These are phyloP conservation scores for Leptodactylus fuscus DNA, from an alignment of 2,113 vertebrate species.

Conservation along the genomic window DNA sequence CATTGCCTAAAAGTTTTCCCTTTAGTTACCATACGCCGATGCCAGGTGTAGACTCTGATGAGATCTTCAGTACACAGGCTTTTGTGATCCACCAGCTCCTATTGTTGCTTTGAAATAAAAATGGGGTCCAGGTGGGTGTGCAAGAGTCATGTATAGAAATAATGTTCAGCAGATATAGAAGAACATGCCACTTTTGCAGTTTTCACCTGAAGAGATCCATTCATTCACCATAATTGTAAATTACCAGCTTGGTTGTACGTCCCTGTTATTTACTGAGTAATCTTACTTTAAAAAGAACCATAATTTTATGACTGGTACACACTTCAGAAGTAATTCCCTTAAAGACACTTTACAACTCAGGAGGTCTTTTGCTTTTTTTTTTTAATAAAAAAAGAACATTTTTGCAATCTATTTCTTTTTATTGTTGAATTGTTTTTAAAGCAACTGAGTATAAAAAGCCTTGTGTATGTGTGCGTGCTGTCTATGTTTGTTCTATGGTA, in stretches of 20 bases:
- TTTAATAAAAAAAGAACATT: neutral
- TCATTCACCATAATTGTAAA: slow-evolving; percentile 54
- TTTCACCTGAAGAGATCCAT: slow-evolving; percentile 49
- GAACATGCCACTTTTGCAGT: slow-evolving; percentile 42
- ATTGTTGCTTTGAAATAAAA: slow-evolving; percentile 45
- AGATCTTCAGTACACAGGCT: neutral
- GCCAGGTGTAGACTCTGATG: slow-evolving; percentile 3
- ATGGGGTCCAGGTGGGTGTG: slow-evolving; percentile 23
- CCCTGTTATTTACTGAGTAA: slow-evolving; percentile 34
- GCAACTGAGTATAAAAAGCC: slow-evolving; percentile 42
- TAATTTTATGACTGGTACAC: slow-evolving; percentile 51
- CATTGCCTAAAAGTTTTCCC: neutral
- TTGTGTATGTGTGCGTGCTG: slow-evolving; percentile 19
- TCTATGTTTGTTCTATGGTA: slow-evolving; percentile 15
- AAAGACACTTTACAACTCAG: slow-evolving; percentile 8
- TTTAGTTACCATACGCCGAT: neutral
- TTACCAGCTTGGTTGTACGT: slow-evolving; percentile 27
- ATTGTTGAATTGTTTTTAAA: slow-evolving; percentile 59
- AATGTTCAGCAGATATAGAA: slow-evolving; percentile 25
- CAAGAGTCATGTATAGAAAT: slow-evolving; percentile 33
- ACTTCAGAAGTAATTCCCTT: slow-evolving; percentile 27
- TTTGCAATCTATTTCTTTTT: slow-evolving; percentile 11
- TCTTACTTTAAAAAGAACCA: slow-evolving; percentile 26
- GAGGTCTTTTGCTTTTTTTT: slow-evolving; percentile 16
- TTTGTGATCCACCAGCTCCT: slow-evolving; percentile 27